Evolutionary conservation across 2,113 vertebrate species (phyloP).

Genomic region (Chloroceryle aenea): DNA sequence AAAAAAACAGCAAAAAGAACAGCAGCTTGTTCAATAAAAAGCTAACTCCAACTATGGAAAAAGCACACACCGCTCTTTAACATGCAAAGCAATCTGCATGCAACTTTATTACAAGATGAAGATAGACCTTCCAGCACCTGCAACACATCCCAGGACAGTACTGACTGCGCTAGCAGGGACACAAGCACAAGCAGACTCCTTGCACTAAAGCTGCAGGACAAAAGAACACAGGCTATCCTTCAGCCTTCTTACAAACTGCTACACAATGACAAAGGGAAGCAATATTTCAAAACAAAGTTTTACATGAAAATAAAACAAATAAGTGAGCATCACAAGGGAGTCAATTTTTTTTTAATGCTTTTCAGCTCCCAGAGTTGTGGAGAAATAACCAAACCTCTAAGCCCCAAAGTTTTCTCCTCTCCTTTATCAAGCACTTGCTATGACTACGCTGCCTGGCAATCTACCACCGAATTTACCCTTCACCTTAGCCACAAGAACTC

Average conservation of each 20-base stretch:
- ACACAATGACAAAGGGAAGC: neutral
- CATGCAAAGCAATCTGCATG: neutral
- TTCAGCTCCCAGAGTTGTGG: neutral
- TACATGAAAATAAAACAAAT: neutral
- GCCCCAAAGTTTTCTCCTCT: neutral
- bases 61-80: neutral
- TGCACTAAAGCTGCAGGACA: neutral
- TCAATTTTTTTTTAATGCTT: too few relatives aligned
- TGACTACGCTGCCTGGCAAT: neutral
- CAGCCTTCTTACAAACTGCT: neutral
- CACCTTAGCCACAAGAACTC: neutral
- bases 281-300: neutral
- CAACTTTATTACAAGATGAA: neutral
- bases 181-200: neutral
- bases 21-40: neutral
- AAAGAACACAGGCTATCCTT: fast-evolving
- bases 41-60: neutral
- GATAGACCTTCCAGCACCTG: neutral
- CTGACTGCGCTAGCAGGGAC: neutral
- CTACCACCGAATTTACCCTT: neutral
- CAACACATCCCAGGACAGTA: neutral
- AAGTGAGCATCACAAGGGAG: neutral
- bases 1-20: neutral
- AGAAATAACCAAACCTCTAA: neutral
- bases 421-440: neutral